Conservation (phyloP, 2,888 invertebrate species). For the Liopterus haemorrhoidalis region DNA sequence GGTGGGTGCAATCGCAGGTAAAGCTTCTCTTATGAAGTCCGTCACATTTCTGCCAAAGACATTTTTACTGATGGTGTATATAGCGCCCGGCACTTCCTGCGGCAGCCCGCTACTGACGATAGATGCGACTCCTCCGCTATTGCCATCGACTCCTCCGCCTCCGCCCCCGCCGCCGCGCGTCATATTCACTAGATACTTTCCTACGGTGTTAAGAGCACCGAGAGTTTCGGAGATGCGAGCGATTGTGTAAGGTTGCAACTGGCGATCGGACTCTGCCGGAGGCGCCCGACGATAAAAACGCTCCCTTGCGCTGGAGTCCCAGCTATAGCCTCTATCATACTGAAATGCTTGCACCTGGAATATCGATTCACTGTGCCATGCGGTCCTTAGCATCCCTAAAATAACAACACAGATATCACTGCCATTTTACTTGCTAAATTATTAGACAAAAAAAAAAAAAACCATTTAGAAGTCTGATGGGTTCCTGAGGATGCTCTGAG, state of each 20-base stretch:
- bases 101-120: constrained; percentile 41
- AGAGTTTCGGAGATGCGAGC: constrained; percentile 55
- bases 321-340: too few species aligned
- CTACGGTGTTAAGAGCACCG: constrained; percentile 80
- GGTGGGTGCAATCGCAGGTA: constrained; percentile 34
- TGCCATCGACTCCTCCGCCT: too few species aligned
- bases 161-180: constrained; percentile 51
- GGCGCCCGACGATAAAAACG: too few species aligned
- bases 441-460: too few species aligned
- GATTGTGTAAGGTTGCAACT: constrained; percentile 45
- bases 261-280: constrained; percentile 41
- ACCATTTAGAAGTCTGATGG: too few species aligned
- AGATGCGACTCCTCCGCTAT: constrained; percentile 43
- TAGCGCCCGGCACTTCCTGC: constrained; percentile 62
- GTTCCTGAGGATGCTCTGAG: too few species aligned
- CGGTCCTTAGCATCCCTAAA: too few species aligned
- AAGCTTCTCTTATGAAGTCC: constrained; percentile 58
- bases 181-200: constrained; percentile 78
- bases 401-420: too few species aligned
- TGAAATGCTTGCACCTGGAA: too few species aligned
- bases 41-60: constrained; percentile 73
- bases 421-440: too few species aligned
- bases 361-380: too few species aligned
- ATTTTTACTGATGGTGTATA: constrained; percentile 75
- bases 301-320: too few species aligned